These are phyloP conservation scores for Paragorgia papillata DNA, from an alignment of 92 coral and sea anemone species.

Conservation along the genomic window DNA sequence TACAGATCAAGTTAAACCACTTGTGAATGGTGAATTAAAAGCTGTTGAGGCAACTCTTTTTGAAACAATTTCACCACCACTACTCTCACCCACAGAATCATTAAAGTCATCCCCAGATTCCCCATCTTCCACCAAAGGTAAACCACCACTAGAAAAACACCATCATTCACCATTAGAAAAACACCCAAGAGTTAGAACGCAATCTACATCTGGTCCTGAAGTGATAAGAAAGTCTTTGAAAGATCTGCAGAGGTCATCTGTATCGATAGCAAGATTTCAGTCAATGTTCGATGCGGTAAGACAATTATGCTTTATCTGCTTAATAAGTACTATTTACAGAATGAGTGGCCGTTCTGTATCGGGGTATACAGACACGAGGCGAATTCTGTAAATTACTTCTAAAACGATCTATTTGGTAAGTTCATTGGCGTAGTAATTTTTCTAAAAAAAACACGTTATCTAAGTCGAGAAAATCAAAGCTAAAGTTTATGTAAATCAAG, in stretches of 20 bases:
- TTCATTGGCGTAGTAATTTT: no score
- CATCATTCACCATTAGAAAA: constrained; percentile 21
- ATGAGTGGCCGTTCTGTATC: no score
- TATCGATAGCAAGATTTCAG: constrained; percentile 88
- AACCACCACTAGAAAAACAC: constrained; percentile 34
- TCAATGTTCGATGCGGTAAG: constrained; percentile 84
- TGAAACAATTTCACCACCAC: not conserved
- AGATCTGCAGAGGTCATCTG: constrained; percentile 88
- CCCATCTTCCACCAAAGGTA: constrained; percentile 22
- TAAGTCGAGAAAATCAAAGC: no score
- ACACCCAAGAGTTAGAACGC: constrained; percentile 57
- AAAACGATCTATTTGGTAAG: no score
- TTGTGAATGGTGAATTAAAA: not conserved
- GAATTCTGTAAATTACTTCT: no score
- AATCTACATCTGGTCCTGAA: constrained; percentile 72
- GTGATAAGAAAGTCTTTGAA: constrained; percentile 80
- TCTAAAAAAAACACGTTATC: no score
- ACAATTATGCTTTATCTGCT: not conserved
- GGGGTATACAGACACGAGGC: no score
- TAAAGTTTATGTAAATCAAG: no score
- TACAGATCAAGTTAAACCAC: not conserved
- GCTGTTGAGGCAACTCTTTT: not conserved
- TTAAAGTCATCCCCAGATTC: constrained; percentile 29
- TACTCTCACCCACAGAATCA: constrained; percentile 10
- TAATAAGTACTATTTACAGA: not conserved